A percentile compares a stretch with the other conserved stretches of the same genome.
Evolutionary conservation across 1,140 invertebrate genomes (phyloP).

Genomic region (Lepidurus couesii): DNA sequence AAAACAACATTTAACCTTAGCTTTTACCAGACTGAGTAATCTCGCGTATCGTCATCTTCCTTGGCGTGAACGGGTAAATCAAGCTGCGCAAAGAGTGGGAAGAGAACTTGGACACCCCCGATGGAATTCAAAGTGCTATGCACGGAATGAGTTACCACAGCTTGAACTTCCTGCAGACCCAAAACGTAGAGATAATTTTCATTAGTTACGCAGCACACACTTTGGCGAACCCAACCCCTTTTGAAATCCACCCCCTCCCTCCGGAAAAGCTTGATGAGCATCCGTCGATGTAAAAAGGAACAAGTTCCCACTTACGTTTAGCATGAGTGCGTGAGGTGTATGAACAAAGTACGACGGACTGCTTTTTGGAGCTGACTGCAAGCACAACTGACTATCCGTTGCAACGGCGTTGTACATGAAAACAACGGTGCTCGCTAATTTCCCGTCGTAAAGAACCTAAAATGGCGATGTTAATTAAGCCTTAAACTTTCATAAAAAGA

Average conservation of each 20-base stretch:
- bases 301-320: slow-evolving; percentile 64
- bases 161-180: slow-evolving; percentile 85
- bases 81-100: slow-evolving; percentile 95
- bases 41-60: slow-evolving; percentile 20
- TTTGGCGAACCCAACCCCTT: too few species aligned
- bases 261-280: neutral
- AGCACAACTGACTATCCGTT: slow-evolving; percentile 93
- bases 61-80: slow-evolving; percentile 69
- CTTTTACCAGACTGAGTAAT: slow-evolving; percentile 43
- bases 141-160: slow-evolving; percentile 97
- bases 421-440: slow-evolving; percentile 90
- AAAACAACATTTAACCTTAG: neutral
- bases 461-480: slow-evolving; percentile 35
- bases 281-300: neutral
- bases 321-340: slow-evolving; percentile 96
- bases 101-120: slow-evolving; percentile 96
- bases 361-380: slow-evolving; percentile 95
- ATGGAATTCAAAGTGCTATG: slow-evolving; percentile 98
- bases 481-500: neutral
- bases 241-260: too few species aligned
- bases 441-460: slow-evolving; percentile 96
- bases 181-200: neutral
- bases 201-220: too few species aligned
- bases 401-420: slow-evolving; percentile 99
- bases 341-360: slow-evolving; percentile 97